These are phyloP conservation scores for Enteromius mattozi DNA, from an alignment of 2,797 vertebrate species.

Conservation along the genomic window DNA sequence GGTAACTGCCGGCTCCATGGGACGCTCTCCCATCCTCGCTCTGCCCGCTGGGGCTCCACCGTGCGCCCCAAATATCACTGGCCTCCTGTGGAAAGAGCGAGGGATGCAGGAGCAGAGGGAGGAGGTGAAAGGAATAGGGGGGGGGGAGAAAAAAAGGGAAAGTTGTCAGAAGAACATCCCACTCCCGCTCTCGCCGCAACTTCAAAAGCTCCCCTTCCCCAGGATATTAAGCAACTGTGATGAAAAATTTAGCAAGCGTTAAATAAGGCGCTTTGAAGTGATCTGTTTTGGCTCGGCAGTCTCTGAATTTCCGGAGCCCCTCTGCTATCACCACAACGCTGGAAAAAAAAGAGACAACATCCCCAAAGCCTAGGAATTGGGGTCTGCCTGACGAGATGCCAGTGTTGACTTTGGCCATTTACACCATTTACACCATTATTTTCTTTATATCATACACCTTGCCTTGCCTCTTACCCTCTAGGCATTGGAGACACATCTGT, in stretches of 20 bases:
- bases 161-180: constrained; percentile 82
- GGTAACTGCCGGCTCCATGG: constrained; percentile 47
- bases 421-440: constrained; percentile 9
- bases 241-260: constrained; percentile 89
- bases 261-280: constrained; percentile 89
- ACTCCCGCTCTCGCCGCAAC: constrained; percentile 81
- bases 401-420: constrained; percentile 58
- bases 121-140: constrained; percentile 66
- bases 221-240: constrained; percentile 89
- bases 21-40: constrained; percentile 23
- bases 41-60: constrained; percentile 53
- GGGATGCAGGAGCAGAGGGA: constrained; percentile 64
- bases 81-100: constrained; percentile 59
- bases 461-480: constrained; percentile 57
- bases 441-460: constrained; percentile 36
- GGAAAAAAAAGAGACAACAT: constrained; percentile 53
- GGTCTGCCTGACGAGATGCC: constrained; percentile 63
- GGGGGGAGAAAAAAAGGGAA: constrained; percentile 71
- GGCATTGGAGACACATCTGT: constrained; percentile 73
- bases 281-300: constrained; percentile 86
- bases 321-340: constrained; percentile 72
- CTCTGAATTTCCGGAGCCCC: constrained; percentile 83
- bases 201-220: constrained; percentile 87
- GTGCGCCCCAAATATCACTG: constrained; percentile 57
- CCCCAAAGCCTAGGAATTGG: constrained; percentile 68